Evolutionary conservation across 2,888 invertebrate species (phyloP), one percentile per base, ranked within the genome.

Genomic region (Dryadula phaetusa): DNA sequence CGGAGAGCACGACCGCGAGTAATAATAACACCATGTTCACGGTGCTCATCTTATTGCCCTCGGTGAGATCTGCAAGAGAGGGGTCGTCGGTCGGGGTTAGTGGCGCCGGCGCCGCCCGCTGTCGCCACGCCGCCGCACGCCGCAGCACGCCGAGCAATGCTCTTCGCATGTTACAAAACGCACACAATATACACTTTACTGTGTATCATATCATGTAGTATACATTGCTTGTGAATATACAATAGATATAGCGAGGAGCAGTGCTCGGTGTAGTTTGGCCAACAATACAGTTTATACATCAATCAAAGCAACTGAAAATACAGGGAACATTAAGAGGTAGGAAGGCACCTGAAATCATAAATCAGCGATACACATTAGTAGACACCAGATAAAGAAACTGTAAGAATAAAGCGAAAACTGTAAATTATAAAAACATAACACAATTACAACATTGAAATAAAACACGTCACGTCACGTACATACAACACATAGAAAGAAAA

Each of bases 11-110:
- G 93, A 97, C 97, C 92, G 95, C 95, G 92, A 97, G 96, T 95
- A 98, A 95, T 94, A 98, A 96, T 94, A 97, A 94, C 94, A 98
- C 98, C 97, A 98, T 96, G 90, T 94, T 94, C 93, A 97, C 94
- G 87, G 97, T 97, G 95, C 96, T 97, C 94, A 97, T 95, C 94
- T 96, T 96, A 94, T 95, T 95, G 86, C 95, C 94, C 93, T 95
- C 94, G 91, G 95, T 94, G 90, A 94, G 94, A 94, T 94, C 96
- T 96, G 96, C 82, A 92, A 92, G 89, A 90, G 88, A 91, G 85
- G 87, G 90, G 88, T 88, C 91, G 52, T 52, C 52, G 52, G 52
- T 87, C 89, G 88, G 87, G 85, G 90, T 92, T 90, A 90, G 84
- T 82, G 52, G 87, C 89, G 88, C 90, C 88, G 90, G 88, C 89